A percentile compares a stretch with the other conserved stretches of the same genome.
Conservation (phyloP, 1,140 invertebrate genomes). For the Cryptotermes secundus region DNA sequence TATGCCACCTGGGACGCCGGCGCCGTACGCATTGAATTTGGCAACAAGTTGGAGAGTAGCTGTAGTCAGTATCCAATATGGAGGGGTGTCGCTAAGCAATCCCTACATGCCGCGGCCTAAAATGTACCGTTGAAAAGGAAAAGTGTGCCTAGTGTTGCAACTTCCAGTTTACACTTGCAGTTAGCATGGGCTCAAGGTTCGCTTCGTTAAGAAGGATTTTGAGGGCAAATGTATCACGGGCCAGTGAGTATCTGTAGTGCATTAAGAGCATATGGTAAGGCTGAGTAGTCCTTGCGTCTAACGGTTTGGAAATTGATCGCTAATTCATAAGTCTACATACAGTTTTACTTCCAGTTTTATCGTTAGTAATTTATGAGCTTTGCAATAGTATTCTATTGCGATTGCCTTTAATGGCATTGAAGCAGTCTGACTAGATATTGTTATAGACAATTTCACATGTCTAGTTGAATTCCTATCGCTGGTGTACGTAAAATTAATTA, state of each 20-base stretch:
- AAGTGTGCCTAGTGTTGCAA: neutral
- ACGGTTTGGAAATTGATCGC: neutral
- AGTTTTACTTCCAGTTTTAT: too few relatives aligned
- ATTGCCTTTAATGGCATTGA: too few relatives aligned
- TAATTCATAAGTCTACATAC: too few relatives aligned
- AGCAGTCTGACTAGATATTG: too few relatives aligned
- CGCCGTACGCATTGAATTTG: neutral
- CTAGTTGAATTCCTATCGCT: too few relatives aligned
- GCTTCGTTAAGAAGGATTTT: neutral
- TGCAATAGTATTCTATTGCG: too few relatives aligned
- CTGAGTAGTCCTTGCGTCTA: neutral
- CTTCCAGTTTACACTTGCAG: neutral
- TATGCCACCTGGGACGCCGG: conserved; percentile 2
- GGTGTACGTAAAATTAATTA: too few relatives aligned
- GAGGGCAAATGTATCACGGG: neutral
- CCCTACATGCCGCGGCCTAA: neutral
- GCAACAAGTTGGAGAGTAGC: conserved; percentile 3
- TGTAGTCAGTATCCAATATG: neutral
- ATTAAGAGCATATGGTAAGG: neutral
- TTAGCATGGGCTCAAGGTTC: neutral
- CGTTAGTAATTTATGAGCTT: too few relatives aligned
- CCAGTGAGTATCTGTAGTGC: neutral
- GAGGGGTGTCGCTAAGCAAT: neutral
- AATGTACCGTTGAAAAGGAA: neutral
- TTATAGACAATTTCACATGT: too few relatives aligned